Evolutionary conservation across 1,140 invertebrate genomes (phyloP).

Genomic region (Anastrepha obliqua): DNA sequence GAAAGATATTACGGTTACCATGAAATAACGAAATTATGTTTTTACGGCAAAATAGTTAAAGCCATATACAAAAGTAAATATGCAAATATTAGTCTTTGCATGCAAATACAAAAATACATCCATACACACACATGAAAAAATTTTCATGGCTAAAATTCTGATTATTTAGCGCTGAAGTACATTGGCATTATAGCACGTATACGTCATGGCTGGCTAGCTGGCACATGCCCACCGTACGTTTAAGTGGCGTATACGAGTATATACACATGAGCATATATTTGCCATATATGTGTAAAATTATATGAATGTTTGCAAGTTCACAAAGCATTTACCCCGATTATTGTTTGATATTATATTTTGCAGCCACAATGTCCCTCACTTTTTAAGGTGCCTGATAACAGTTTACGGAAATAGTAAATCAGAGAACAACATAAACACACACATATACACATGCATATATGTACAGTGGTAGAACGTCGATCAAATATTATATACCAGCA

Average conservation of each 20-base stretch:
- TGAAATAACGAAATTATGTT: neutral
- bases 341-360: neutral
- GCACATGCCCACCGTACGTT: neutral
- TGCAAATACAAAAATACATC: neutral
- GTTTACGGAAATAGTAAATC: neutral
- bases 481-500: neutral
- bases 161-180: slow-evolving; percentile 47
- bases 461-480: neutral
- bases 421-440: neutral
- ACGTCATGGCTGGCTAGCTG: slow-evolving; percentile 36
- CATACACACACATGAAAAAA: neutral
- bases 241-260: neutral
- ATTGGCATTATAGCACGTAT: slow-evolving; percentile 42
- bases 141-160: slow-evolving; percentile 45
- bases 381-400: neutral
- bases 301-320: neutral
- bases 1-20: neutral
- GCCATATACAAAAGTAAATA: neutral
- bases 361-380: neutral
- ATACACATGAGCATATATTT: neutral
- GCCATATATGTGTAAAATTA: neutral
- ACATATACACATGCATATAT: neutral
- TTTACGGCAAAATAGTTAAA: neutral
- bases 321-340: neutral
- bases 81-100: slow-evolving; percentile 11